Conservation (phyloP, 1,140 invertebrate genomes). For the Acyrthosiphon pisum region DNA sequence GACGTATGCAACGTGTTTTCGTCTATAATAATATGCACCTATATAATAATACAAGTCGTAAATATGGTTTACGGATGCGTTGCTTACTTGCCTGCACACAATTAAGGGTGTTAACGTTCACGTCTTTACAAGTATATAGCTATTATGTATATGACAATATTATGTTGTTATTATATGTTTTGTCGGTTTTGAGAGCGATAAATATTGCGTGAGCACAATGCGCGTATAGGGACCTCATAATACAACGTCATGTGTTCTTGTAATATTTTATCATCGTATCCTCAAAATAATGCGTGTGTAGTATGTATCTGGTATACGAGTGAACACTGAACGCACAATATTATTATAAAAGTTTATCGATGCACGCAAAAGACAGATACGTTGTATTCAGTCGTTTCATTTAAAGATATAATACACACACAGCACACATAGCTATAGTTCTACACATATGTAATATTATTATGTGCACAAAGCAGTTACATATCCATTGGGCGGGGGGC, state of each 20-base stretch:
- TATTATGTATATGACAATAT: background rate
- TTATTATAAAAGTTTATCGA: slow-evolving; percentile 10
- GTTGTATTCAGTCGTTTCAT: background rate
- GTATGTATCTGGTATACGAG: background rate
- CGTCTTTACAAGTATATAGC: background rate
- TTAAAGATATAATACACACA: background rate
- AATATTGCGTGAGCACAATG: background rate
- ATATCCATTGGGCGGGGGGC: background rate
- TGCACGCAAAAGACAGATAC: background rate
- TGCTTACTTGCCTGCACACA: background rate
- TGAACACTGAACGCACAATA: background rate
- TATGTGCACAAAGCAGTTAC: background rate
- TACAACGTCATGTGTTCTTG: background rate
- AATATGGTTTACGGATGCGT: background rate
- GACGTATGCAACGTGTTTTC: background rate
- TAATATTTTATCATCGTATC: slow-evolving; percentile 18
- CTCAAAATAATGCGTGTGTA: background rate
- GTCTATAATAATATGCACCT: background rate
- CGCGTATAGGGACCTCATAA: background rate
- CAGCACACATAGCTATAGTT: background rate
- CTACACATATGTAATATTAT: background rate
- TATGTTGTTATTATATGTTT: background rate
- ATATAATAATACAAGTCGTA: background rate
- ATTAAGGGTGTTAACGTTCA: background rate
- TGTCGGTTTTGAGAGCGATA: slow-evolving; percentile 16